Evolutionary conservation across 1,140 invertebrate species (phyloP), one percentile per base, ranked within the genome.

Genomic region (Globodera rostochiensis): DNA sequence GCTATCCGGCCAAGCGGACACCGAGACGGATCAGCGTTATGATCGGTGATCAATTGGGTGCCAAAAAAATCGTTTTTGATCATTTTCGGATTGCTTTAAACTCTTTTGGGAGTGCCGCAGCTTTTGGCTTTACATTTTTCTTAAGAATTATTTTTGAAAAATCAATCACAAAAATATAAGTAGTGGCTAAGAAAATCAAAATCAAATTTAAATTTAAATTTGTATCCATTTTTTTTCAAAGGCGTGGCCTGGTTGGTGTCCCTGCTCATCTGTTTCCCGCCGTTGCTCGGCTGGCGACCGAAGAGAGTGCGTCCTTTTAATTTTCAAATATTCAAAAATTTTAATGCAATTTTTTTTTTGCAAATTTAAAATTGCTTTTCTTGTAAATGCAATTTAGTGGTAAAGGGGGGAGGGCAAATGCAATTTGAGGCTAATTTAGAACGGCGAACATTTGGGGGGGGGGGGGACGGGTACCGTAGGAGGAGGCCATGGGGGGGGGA

Each of bases 191-290:
- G 36, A 36, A 36, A 36, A 36, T 36, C 88, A 36, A 36, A 36
- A 36, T 36, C 88, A 71, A 76, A 82, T 19, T 77, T 77, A 25
- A 86, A 91, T 84, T 25, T 93, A 3, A 90, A 91, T 75, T 93
- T 93, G 0, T 86, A 86, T 93, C 19, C 86, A 91, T 21, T 92
- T 80, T 91, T 91, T 81, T 82, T n/a, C n/a, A n/a, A n/a, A 79
- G 91, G 90, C 21, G 76, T 84, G n/a, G 96, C 98, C 25, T 98
- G 96, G 96, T 92, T 96, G 25, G 92, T 98, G 86, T 97, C 95
- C 1, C 95, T 94, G 6, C 92, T 97, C 21, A 95, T 98, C 79
- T 98, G 96, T 90, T 95, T 98, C 84, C 96, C 96, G 5, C 97
- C 96, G 8, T 91, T 99, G 46, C 92, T 98, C 50, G 96, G 96